Base-by-base conservation (phyloP, 2,888 invertebrate species). In the Tiliacea citrago region DNA sequence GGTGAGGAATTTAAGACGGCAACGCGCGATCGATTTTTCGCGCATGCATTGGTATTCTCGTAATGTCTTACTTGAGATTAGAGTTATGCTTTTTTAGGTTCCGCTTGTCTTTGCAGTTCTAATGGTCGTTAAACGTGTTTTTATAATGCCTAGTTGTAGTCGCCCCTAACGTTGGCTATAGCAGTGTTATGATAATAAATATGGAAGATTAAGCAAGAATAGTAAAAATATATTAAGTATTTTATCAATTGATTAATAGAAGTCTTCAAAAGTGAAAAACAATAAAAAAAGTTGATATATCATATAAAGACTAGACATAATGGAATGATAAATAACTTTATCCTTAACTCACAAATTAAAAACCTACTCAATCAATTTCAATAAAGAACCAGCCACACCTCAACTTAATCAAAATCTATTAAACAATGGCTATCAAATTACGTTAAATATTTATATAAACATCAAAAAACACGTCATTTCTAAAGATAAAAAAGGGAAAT, bases 1-100 rank as follows among this genome's bases (percentile, higher is more conserved):
- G 96, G 96, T 96, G 96, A 96, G 96, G 96, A 96, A 95, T 96
- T 96, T 96, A 96, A 96, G 96, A 96, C 96, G 96, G 93, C 92
- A 92, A 89, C 91, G 90, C 90, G 91, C 95, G 95, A 96, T 96
- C 96, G 96, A 96, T 96, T 96, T 96, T 96, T 95, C 95, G 95
- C 95, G 96, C 92, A 96, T 96, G 96, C 96, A 96, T 96, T 95
- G 96, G 96, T 96, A 96, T 96, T 95, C 96, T 93, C 91, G 95
- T 96, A 96, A 96, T 96, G 96, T 96, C 96, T 96, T 95, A 96
- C 92, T 96, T 89, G 93, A 95, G 95, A 96, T 96, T 96, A 96
- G 93, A 96, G 93, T 95, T 95, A 95, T 95, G 94, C 88, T 94
- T 94, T 92, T 93, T 90, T 91, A 87, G 85, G 86, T 86, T 85